Percentiles rank a stretch among this genome's conserved stretches.
Conservation (phyloP, 2,797 vertebrate species). For the Delichon dasypus region DNA sequence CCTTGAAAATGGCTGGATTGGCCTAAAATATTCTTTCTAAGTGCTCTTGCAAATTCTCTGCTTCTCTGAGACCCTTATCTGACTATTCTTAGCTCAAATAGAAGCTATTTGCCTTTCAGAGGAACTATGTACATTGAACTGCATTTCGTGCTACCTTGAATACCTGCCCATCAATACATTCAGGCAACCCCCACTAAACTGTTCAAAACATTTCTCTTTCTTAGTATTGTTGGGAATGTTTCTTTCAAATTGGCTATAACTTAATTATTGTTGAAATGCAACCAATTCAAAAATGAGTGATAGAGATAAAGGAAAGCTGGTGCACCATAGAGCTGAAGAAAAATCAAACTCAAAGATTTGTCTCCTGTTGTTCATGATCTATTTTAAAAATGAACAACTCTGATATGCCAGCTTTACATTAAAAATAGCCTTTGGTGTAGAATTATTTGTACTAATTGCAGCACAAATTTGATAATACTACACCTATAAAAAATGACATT, state of each 20-base stretch:
- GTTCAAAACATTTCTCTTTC: neutral
- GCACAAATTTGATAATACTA: neutral
- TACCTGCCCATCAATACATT: neutral
- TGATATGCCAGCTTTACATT: neutral
- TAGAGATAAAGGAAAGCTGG: neutral
- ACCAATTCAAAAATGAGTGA: neutral
- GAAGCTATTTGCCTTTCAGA: neutral
- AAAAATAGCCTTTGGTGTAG: neutral
- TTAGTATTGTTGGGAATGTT: neutral
- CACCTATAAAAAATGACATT: neutral
- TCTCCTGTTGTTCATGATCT: neutral
- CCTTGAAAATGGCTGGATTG: neutral
- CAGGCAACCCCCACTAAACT: rapidly evolving
- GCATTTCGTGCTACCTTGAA: neutral
- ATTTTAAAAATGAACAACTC: neutral
- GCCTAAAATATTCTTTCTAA: neutral
- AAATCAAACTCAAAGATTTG: neutral
- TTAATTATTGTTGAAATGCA: neutral
- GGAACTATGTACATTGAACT: neutral
- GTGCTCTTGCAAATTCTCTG: neutral
- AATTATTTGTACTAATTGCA: neutral
- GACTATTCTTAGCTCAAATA: neutral
- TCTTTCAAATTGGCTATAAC: neutral
- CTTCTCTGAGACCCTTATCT: neutral
- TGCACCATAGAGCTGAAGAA: neutral